phyloP scores from a whole-genome alignment of 2,888 invertebrate genomes.

The Physocephala rufipes region DNA sequence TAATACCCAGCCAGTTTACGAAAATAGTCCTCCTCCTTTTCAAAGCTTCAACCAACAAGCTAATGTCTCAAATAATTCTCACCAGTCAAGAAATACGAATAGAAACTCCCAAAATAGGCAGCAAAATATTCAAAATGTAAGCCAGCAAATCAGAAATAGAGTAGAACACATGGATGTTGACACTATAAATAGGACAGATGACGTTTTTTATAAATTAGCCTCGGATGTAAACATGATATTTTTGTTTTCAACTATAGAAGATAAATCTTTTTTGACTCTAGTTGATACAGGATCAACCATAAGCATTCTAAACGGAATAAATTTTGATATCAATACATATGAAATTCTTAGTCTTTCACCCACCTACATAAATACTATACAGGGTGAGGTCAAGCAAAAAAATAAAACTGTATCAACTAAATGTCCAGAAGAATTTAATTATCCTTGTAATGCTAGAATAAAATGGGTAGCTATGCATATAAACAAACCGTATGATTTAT shows the following conservation, averaged over 20 bases:
- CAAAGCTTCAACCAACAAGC: too few relatives aligned
- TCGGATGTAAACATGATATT: constrained; percentile 33
- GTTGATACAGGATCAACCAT: constrained; percentile 39
- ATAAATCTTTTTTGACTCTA: constrained; percentile 19
- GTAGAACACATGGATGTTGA: too few relatives aligned
- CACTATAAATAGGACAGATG: too few relatives aligned
- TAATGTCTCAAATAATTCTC: too few relatives aligned
- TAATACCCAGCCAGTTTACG: too few relatives aligned
- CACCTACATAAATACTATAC: constrained; percentile 38
- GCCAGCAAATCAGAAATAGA: too few relatives aligned
- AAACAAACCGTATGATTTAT: constrained; percentile 41
- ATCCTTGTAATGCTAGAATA: constrained; percentile 40
- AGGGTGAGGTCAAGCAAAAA: constrained; percentile 16
- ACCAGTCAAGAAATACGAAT: too few relatives aligned
- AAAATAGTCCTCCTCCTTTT: too few relatives aligned
- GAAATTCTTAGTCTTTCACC: constrained; percentile 20
- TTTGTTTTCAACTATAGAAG: constrained; percentile 27
- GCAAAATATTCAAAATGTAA: too few relatives aligned
- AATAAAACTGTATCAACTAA: constrained; percentile 41
- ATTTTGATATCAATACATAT: neutral
- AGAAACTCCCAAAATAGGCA: too few relatives aligned
- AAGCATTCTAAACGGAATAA: constrained; percentile 37
- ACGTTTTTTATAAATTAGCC: constrained; percentile 39
- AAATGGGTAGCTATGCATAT: constrained; percentile 38
- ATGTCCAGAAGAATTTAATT: constrained; percentile 40